phyloP scores from a whole-genome alignment of 2,888 invertebrate species.

The Drosophila macrospina region DNA sequence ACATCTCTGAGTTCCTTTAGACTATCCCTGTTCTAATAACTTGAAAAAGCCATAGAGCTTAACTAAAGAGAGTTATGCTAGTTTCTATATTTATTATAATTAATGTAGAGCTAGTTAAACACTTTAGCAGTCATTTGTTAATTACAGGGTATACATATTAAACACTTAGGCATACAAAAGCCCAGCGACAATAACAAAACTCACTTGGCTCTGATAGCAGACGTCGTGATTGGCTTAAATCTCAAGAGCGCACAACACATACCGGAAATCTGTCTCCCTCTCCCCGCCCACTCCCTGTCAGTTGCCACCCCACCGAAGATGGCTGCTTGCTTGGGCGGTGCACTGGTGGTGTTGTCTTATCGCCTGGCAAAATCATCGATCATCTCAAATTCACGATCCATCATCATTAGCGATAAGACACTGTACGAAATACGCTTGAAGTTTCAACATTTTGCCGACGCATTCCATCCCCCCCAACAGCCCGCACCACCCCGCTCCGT shows the following conservation, averaged over 20 bases:
- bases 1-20: too few relatives aligned
- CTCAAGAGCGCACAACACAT: constrained; percentile 59
- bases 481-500: too few relatives aligned
- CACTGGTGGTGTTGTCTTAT: constrained; percentile 33
- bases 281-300: neutral
- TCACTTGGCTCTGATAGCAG: constrained; percentile 43
- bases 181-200: constrained; percentile 25
- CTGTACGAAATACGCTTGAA: constrained; percentile 61
- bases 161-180: constrained; percentile 4
- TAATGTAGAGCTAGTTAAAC: neutral
- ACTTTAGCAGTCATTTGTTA: neutral
- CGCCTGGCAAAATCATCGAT: constrained; percentile 73
- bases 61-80: too few relatives aligned
- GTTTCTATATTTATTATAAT: too few relatives aligned
- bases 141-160: constrained; percentile 11
- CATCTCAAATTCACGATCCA: constrained; percentile 81
- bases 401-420: constrained; percentile 77
- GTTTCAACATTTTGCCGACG: constrained; percentile 55
- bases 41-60: too few relatives aligned
- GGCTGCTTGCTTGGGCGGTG: constrained; percentile 8
- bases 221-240: constrained; percentile 56
- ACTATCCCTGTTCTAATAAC: too few relatives aligned
- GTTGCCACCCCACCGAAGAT: neutral
- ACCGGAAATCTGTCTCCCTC: constrained; percentile 7
- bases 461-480: neutral